phyloP scores from a whole-genome alignment of 1,140 invertebrate genomes.

The Melitaea cinxia region DNA sequence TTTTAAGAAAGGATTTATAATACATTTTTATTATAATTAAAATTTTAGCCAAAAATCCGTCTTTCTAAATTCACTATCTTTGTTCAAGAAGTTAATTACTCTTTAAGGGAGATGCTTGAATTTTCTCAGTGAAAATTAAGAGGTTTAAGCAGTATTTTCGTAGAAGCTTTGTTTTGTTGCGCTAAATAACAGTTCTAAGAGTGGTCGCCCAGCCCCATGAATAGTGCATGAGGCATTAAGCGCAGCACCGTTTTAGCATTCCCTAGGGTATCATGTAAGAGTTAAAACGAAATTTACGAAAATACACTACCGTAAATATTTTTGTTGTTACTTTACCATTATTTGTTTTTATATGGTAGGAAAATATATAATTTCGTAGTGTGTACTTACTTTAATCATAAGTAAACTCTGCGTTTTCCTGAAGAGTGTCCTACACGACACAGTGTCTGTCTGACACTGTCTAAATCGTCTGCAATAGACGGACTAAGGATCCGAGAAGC shows the following conservation, averaged over 20 bases:
- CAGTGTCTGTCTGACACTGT: too few relatives aligned
- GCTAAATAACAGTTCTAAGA: not conserved
- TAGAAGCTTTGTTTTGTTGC: not conserved
- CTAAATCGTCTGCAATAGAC: too few relatives aligned
- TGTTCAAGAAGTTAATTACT: conserved; percentile 1
- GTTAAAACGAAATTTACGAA: not conserved
- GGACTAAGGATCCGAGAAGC: too few relatives aligned
- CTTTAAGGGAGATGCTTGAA: not conserved
- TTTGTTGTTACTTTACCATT: too few relatives aligned
- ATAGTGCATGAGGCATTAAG: conserved; percentile 3
- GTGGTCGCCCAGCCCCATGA: conserved; percentile 1
- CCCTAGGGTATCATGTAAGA: not conserved
- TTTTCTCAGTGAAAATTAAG: not conserved
- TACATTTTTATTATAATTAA: too few relatives aligned
- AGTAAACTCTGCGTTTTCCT: too few relatives aligned
- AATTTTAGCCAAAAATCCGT: not conserved
- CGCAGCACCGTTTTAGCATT: not conserved
- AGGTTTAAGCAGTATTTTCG: not conserved
- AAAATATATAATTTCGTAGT: too few relatives aligned
- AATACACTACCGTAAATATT: too few relatives aligned
- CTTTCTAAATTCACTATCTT: not conserved
- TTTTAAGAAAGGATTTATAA: too few relatives aligned
- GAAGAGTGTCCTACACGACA: too few relatives aligned
- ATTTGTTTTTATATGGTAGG: too few relatives aligned
- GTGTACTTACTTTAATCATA: too few relatives aligned